These are phyloP conservation scores for Drosophila nr. fundita DNA, from an alignment of 2,888 invertebrate species.

Conservation along the genomic window DNA sequence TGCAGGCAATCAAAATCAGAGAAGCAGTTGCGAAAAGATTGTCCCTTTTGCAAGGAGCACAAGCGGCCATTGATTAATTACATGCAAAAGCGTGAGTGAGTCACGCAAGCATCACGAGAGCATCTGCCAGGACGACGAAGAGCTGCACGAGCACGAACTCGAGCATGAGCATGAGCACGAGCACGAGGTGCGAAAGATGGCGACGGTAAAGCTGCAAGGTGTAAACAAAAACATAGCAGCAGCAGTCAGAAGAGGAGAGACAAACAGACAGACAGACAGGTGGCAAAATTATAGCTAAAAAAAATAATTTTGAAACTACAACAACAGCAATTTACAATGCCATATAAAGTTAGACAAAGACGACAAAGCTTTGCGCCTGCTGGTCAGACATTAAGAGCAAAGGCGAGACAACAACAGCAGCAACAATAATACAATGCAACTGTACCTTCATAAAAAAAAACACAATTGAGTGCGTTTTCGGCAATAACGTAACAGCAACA, in stretches of 20 bases:
- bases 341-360: constrained; percentile 58
- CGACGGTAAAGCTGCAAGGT: constrained; percentile 73
- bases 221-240: constrained; percentile 25
- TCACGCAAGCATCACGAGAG: constrained; percentile 85
- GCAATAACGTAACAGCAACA: constrained; percentile 53
- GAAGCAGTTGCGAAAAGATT: constrained; percentile 84
- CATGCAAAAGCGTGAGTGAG: constrained; percentile 84
- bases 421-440: constrained; percentile 49
- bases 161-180: constrained; percentile 83
- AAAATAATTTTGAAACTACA: constrained; percentile 16
- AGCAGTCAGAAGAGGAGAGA: constrained; percentile 32
- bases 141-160: constrained; percentile 84
- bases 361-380: constrained; percentile 40
- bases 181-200: constrained; percentile 50
- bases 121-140: constrained; percentile 85
- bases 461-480: constrained; percentile 65
- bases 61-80: constrained; percentile 85
- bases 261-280: constrained; percentile 41
- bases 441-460: constrained; percentile 39
- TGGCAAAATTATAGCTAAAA: constrained; percentile 42
- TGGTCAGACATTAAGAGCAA: constrained; percentile 31
- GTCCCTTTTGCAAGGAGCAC: constrained; percentile 86
- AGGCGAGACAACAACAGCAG: constrained; percentile 45
- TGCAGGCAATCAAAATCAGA: constrained; percentile 82
- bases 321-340: constrained; percentile 61